These are phyloP conservation scores for Heliconius hewitsoni DNA, from an alignment of 1,140 invertebrate species.

Conservation along the genomic window DNA sequence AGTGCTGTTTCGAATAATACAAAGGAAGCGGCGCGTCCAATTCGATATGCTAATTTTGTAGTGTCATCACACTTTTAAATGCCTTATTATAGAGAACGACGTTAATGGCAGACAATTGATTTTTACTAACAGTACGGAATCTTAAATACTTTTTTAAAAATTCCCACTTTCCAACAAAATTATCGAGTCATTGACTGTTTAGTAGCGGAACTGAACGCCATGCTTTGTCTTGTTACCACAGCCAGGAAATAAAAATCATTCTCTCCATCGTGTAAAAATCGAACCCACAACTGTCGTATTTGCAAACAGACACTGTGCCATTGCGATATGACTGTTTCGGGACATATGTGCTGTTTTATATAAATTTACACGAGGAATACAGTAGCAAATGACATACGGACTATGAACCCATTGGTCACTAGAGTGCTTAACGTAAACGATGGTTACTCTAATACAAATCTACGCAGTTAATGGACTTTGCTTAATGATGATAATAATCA, in stretches of 20 bases:
- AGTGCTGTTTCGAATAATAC: conserved; percentile 31
- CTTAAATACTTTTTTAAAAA: background rate
- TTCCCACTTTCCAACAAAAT: too few species aligned
- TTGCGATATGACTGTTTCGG: too few species aligned
- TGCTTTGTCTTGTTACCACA: too few species aligned
- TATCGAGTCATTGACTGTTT: too few species aligned
- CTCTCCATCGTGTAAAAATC: too few species aligned
- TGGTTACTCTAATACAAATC: conserved; percentile 34
- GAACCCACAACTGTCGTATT: too few species aligned
- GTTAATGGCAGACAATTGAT: background rate
- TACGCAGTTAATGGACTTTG: conserved; percentile 27
- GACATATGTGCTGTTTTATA: too few species aligned
- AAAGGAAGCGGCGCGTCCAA: conserved; percentile 31
- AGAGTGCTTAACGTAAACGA: background rate
- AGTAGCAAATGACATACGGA: background rate
- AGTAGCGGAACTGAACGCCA: too few species aligned
- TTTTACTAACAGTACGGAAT: background rate
- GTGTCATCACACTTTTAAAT: conserved; percentile 20
- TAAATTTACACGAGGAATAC: background rate
- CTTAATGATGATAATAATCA: conserved; percentile 42
- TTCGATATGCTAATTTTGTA: conserved; percentile 26
- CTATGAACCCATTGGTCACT: conserved; percentile 1
- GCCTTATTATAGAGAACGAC: background rate
- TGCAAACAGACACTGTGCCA: too few species aligned
- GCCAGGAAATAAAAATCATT: too few species aligned